phyloP scores from a whole-genome alignment of 2,888 invertebrate species.

The Corbicula japonica region DNA sequence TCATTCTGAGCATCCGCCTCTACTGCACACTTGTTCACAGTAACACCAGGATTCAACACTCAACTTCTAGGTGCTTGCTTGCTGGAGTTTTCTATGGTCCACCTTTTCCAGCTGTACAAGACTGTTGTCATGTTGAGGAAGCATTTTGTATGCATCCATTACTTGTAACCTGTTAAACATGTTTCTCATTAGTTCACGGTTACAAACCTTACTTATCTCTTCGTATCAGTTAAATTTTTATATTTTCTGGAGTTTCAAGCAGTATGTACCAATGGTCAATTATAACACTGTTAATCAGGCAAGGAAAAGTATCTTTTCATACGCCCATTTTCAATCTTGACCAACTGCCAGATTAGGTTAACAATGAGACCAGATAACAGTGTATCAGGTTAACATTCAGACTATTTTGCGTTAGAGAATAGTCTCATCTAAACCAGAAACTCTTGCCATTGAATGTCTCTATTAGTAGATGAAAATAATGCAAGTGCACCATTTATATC shows the following conservation, averaged over 20 bases:
- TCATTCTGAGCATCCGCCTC: too few relatives aligned
- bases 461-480: too few relatives aligned
- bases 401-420: too few relatives aligned
- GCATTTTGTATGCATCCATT: not conserved
- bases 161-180: not conserved
- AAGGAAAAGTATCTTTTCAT: not conserved
- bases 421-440: too few relatives aligned
- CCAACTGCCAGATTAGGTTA: too few relatives aligned
- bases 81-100: constrained; percentile 89
- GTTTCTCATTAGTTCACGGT: not conserved
- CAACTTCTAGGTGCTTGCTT: constrained; percentile 17
- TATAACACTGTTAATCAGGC: not conserved
- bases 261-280: not conserved
- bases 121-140: constrained; percentile 66
- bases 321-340: not conserved
- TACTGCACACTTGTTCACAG: too few relatives aligned
- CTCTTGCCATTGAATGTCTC: too few relatives aligned
- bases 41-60: too few relatives aligned
- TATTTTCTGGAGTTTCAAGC: not conserved
- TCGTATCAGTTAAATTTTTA: not conserved
- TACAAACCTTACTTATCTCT: not conserved
- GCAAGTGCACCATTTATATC: too few relatives aligned
- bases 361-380: too few relatives aligned
- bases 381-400: too few relatives aligned
- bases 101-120: constrained; percentile 97